These are phyloP conservation scores for Drosophila paranaensis DNA, from an alignment of 2,888 invertebrate genomes.

Conservation along the genomic window DNA sequence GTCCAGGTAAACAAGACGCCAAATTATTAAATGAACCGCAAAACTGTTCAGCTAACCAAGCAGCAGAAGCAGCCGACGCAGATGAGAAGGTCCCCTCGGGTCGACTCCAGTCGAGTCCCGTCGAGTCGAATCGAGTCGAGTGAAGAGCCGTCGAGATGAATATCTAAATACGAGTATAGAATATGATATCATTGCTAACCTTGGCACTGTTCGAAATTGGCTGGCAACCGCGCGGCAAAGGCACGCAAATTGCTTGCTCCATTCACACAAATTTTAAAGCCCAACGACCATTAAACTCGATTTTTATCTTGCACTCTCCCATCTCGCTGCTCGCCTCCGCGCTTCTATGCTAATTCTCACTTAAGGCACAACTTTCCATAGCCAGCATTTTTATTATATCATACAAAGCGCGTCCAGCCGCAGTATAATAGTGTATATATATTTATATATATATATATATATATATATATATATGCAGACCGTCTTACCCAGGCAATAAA, in stretches of 20 bases:
- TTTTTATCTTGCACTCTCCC: conserved; percentile 28
- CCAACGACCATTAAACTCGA: conserved; percentile 42
- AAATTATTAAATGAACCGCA: conserved; percentile 79
- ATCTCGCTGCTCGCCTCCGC: neutral
- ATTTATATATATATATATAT: neutral
- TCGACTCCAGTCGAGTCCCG: neutral
- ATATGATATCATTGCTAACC: conserved; percentile 29
- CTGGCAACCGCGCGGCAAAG: conserved; percentile 12
- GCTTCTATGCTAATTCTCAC: conserved; percentile 49
- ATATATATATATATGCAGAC: neutral
- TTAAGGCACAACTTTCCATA: conserved; percentile 54
- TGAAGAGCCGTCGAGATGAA: conserved; percentile 38
- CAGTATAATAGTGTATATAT: conserved; percentile 31
- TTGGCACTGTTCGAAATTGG: conserved; percentile 30
- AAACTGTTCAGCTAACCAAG: conserved; percentile 73
- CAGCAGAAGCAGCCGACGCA: conserved; percentile 13
- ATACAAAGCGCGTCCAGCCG: conserved; percentile 56
- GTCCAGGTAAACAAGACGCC: conserved; percentile 73
- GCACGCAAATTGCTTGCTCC: conserved; percentile 6
- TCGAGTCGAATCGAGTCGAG: neutral
- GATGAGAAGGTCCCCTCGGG: no score
- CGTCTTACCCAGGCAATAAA: conserved; percentile 13
- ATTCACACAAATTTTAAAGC: conserved; percentile 30
- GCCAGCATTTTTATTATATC: conserved; percentile 45
- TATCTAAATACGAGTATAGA: conserved; percentile 58